phyloP scores from a whole-genome alignment of 1,140 invertebrate genomes.

The Harpegnathos saltator region DNA sequence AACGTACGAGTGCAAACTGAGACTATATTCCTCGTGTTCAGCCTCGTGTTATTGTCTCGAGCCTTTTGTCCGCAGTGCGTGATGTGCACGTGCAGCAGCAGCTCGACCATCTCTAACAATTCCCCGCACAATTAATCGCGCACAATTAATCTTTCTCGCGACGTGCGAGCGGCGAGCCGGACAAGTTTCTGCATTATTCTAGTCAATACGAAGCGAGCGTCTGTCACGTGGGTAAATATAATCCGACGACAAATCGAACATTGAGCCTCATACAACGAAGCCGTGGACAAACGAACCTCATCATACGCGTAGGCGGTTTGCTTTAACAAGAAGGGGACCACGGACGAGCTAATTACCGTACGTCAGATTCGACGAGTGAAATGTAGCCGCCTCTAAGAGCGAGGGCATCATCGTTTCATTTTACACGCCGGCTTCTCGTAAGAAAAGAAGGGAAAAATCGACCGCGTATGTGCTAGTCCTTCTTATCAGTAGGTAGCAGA shows the following conservation, averaged over 20 bases:
- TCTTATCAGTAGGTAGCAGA: neutral
- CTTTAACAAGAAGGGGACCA: constrained; percentile 69
- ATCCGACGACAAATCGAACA: constrained; percentile 9
- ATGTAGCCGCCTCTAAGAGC: constrained; percentile 14
- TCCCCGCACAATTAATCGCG: neutral
- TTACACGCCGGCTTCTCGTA: constrained; percentile 1
- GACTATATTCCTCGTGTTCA: neutral
- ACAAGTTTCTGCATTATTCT: constrained; percentile 44
- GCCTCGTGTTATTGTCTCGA: constrained; percentile 6
- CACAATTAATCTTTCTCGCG: constrained; percentile 1
- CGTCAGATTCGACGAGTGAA: constrained; percentile 21
- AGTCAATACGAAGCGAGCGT: constrained; percentile 60
- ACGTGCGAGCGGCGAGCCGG: neutral
- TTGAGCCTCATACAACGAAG: constrained; percentile 71
- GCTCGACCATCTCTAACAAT: neutral
- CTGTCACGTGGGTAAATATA: constrained; percentile 9
- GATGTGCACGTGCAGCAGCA: constrained; percentile 8
- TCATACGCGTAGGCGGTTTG: constrained; percentile 24
- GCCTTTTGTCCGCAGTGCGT: neutral
- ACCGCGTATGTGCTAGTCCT: neutral
- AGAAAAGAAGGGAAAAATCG: too few relatives aligned
- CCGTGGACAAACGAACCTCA: constrained; percentile 30
- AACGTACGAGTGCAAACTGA: neutral
- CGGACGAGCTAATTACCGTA: constrained; percentile 48
- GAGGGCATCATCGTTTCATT: neutral